Base-by-base conservation (phyloP, 2,797 vertebrate genomes). In the Passerculus sandwichensis region DNA sequence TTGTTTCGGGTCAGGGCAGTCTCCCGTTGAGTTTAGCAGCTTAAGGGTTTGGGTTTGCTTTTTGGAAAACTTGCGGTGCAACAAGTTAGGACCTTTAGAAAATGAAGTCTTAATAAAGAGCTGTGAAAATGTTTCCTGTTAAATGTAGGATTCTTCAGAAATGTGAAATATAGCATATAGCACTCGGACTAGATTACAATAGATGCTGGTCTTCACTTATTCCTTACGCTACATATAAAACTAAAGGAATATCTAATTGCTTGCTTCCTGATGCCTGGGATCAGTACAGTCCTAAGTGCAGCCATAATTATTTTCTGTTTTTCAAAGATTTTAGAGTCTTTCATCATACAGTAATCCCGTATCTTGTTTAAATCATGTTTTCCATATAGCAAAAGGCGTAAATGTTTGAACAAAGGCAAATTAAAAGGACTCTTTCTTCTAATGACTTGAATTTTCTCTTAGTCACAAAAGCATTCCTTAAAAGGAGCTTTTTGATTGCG, bases 401-500 rank as follows among this genome's bases (percentile, higher is more conserved):
- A 69, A 66, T 56, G 40, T 91, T 91, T 81, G 79, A 88, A 88
- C 66, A 91, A 93, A 94, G 66, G 83, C 91, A 88, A 86, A 86
- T 94, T 78, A 75, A 88, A 85, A 73, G 29, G 48, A 32, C 50
- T 85, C 42, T 92, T 89, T 88, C 75, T 88, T 93, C 48, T 92
- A 79, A 67, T 78, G 88, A 61, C 71, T 76, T 91, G 74, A 89
- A 86, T 96, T 96, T 94, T 88, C 86, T 93, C 67, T 93, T 96
- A 90, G 85, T 94, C 95, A 93, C 96, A 94, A 96, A 96, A 94
- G 77, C 89, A 85, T 94, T 96, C 94, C 94, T 96, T 95, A 96
- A 97, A 97, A 95, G 96, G 95, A 97, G 80, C 74, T 93, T 93
- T 96, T 94, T 96, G 92, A 93, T 96, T 96, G 94, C 65, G 61